Evolutionary conservation across 2,888 invertebrate species (phyloP).

Genomic region (Bombylius major): DNA sequence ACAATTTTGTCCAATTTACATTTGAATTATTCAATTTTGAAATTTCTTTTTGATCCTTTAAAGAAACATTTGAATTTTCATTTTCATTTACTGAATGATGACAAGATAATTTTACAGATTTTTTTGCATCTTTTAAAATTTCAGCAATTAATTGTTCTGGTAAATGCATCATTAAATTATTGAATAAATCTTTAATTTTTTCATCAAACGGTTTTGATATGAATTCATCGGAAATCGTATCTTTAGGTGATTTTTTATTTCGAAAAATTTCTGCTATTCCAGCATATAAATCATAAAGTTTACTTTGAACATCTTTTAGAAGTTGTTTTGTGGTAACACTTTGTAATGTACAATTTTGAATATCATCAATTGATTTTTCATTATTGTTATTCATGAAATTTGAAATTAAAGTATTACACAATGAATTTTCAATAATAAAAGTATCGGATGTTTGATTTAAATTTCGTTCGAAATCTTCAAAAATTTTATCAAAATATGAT

Average conservation of each 20-base stretch:
- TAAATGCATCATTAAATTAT: neutral
- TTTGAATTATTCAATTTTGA: neutral
- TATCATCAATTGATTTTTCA: neutral
- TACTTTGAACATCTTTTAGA: neutral
- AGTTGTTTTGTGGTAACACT: neutral
- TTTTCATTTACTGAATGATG: neutral
- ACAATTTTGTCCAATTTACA: neutral
- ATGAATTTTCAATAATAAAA: neutral
- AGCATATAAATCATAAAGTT: slow-evolving; percentile 8
- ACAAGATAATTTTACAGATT: neutral
- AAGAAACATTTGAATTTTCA: neutral
- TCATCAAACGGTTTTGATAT: neutral
- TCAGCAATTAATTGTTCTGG: neutral
- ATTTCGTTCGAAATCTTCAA: neutral
- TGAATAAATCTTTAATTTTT: slow-evolving; percentile 47
- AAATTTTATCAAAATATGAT: neutral
- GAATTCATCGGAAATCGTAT: neutral
- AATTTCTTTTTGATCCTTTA: no score
- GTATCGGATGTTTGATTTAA: neutral
- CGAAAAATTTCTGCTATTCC: slow-evolving; percentile 2
- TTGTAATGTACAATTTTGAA: neutral
- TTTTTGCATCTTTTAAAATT: neutral
- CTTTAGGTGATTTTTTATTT: neutral
- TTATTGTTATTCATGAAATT: slow-evolving; percentile 3
- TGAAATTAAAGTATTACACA: neutral